Evolutionary conservation across 2,888 invertebrate genomes (phyloP), one percentile per base, ranked within the genome.

Genomic region (Iphiclides podalirius): DNA sequence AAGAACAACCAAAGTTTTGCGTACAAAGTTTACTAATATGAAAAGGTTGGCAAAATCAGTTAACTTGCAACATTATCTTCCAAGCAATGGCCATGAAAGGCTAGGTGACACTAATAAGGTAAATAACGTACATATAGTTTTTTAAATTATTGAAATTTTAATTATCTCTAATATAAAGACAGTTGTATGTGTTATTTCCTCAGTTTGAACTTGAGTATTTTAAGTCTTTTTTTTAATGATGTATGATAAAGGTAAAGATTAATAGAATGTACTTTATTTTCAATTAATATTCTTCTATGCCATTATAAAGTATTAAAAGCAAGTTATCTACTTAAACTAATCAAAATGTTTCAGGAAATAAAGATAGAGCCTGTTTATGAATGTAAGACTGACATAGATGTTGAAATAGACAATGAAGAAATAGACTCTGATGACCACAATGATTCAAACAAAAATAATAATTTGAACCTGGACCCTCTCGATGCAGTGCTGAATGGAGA

Each of bases 21-120:
- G 69, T 6, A 82, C 67, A 2, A 88, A 86, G 57, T 86, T 87
- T 47, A 53, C 52, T 14, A 84, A 81, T 39, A 75, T 87, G 75
- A 87, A 76, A 46, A 70, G 57, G 44, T 34, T 71, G 35, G 71
- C 70, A 0, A 75, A 66, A 39, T 60, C 54, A 33, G 53, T 61
- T 13, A 61, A 64, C n/a, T 52, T 67, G 1, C 74, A 67, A 50
- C 61, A 63, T 26, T 64, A 55, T 48, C 49, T 70, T 4, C 61
- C 53, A 39, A 58, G 59, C 11, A 63, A 59, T n/a, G 63, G 64
- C 52, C 68, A 68, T 47, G 59, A 70, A 3, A 67, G 63, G 39
- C 43, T 73, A 23, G 49, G 72, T 47, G 66, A 74, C 14, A 52
- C 54, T 36, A 51, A 54, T 42, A 63, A 59, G 52, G 72, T 73